Evolutionary conservation across 1,140 invertebrate species (phyloP).

Genomic region (Acromyrmex echinatior): DNA sequence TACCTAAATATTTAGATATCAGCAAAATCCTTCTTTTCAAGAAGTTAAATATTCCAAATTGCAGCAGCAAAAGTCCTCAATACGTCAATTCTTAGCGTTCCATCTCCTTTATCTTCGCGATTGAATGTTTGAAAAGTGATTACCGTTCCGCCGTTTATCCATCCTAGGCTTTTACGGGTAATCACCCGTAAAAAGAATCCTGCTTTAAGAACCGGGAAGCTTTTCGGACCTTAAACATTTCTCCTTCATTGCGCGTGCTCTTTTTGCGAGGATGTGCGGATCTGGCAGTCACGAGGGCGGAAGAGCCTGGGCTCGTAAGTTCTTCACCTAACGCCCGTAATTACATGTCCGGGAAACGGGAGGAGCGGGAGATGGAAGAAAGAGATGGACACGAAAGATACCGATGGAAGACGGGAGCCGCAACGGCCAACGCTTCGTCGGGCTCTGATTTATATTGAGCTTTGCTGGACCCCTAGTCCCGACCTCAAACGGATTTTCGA

Average conservation of each 20-base stretch:
- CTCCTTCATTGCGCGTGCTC: conserved; percentile 66
- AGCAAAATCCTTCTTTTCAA: no score
- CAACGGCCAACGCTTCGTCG: conserved; percentile 36
- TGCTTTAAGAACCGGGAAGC: conserved; percentile 29
- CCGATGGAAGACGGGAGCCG: conserved; percentile 20
- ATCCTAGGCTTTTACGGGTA: neutral
- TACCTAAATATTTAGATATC: no score
- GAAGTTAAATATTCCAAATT: neutral
- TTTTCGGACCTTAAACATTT: conserved; percentile 39
- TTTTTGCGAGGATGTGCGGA: conserved; percentile 30
- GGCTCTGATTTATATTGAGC: conserved; percentile 75
- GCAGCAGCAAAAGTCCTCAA: neutral
- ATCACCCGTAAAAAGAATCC: conserved; percentile 35
- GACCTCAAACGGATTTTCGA: conserved; percentile 66
- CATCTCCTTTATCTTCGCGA: neutral
- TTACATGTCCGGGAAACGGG: conserved; percentile 73
- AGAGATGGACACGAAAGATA: conserved; percentile 65
- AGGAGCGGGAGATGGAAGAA: neutral
- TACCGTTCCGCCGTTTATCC: neutral
- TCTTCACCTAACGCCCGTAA: conserved; percentile 72
- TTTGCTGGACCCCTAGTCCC: conserved; percentile 47
- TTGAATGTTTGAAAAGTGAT: neutral
- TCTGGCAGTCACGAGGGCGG: conserved; percentile 49
- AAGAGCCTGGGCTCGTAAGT: conserved; percentile 54
- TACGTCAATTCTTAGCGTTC: neutral